Base-by-base conservation (phyloP, 1,140 invertebrate species). In the Drosophila pachea region DNA sequence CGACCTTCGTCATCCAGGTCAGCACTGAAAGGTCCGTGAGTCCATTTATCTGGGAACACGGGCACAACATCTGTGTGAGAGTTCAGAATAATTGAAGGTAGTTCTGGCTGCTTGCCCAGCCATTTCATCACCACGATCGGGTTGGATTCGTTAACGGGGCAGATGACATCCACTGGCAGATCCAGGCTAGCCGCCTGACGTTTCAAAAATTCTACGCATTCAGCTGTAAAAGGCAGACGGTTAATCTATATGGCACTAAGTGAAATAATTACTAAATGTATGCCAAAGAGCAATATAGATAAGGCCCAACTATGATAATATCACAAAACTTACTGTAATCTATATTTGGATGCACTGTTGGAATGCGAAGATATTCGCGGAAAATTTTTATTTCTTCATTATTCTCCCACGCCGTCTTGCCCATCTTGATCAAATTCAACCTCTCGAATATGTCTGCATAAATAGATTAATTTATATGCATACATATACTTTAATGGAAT, bases 331-430 rank as follows among this genome's bases (percentile, higher is more conserved):
- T 90, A 95, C 95, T 92, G 90, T 97, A 97, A 90, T 97, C 91
- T 31, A 95, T 90, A 86, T 95, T 89, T 0, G 96, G 96, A 71
- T 97, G 96, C 7, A 96, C 94, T 32, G 94, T 94, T 1, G 95
- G 94, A 56, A 97, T 95, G 68, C 92, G 90, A 12, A 97, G 88
- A 90, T 97, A 97, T 86, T 96, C 92, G 9, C 93, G 91, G 86
- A 97, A 97, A 79, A 94, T 94, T 48, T 93, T 91, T 58, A 96
- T 93, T 81, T 94, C 94, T 87, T 91, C 90, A 87, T 92, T 89
- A 77, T 94, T 91, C 69, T 89, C 87, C 87, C 76, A 90, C 76
- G 60, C 52, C 5, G 49, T 22, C 49, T 64, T 68, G 54, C 70
- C 68, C 70, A 73, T 72, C 38, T 56, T 63, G n/a, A 56, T 31